Conservation (phyloP, 1,140 invertebrate genomes). For the Tenebrio molitor region DNA sequence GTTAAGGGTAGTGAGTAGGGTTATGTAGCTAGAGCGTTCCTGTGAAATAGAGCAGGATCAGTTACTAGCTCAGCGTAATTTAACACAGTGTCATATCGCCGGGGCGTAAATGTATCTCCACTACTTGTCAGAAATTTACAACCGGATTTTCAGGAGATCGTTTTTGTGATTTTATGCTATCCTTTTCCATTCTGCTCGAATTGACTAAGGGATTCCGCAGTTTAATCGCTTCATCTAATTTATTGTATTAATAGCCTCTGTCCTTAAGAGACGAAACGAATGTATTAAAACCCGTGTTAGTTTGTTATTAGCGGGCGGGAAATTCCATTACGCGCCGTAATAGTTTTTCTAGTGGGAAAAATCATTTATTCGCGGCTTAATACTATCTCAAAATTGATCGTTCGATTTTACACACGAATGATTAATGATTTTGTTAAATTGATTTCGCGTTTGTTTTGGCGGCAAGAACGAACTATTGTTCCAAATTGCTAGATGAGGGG, state of each 20-base stretch:
- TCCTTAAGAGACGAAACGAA: constrained; percentile 38
- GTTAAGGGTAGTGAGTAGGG: constrained; percentile 39
- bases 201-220: constrained; percentile 41
- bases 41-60: constrained; percentile 53
- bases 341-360: constrained; percentile 24
- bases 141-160: constrained; percentile 53
- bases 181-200: constrained; percentile 44
- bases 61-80: constrained; percentile 56
- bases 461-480: constrained; percentile 11
- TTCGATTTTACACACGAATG: constrained; percentile 22
- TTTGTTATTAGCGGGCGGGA: constrained; percentile 23
- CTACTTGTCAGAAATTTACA: constrained; percentile 55
- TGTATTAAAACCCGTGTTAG: constrained; percentile 14
- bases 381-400: constrained; percentile 38
- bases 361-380: constrained; percentile 24
- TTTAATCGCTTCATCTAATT: constrained; percentile 47
- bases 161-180: constrained; percentile 51
- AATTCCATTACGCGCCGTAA: constrained; percentile 15
- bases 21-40: constrained; percentile 41
- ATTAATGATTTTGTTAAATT: constrained; percentile 39
- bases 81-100: constrained; percentile 55
- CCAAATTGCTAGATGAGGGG: constrained; percentile 16
- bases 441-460: constrained; percentile 27
- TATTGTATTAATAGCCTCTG: constrained; percentile 35
- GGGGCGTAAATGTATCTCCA: constrained; percentile 54